Evolutionary conservation across 1,140 invertebrate species (phyloP), one percentile per base, ranked within the genome.

Genomic region (Trachelipus rathkii): DNA sequence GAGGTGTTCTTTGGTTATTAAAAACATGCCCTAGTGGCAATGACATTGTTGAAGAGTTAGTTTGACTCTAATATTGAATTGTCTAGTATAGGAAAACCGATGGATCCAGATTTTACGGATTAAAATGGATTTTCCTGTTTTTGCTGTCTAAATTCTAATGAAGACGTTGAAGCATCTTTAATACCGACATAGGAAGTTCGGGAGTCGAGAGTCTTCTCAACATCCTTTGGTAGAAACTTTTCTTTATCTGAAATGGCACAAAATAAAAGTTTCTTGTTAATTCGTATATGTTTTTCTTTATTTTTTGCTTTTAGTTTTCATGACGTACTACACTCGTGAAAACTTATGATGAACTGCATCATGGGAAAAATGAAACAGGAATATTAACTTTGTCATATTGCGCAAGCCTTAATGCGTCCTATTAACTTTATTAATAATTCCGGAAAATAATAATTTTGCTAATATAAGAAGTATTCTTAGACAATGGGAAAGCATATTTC

Each of bases 201-300:
- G 23, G 46, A 10, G n/a, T 78, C 11, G 79, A 80, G 33, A 19
- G 70, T 67, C 84, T 94, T n/a, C 84, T 94, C 2, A 91, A 89
- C 93, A 94, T 85, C 92, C 93, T 0, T 84, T 93, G 0, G 88
- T 94, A 7, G 90, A 91, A 0, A 93, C 91, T 79, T 93, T 93
- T 82, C 82, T 94, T 0, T 90, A 91, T 82, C 85, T 94, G 10
- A 94, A 94, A 84, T 94, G 92, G 92, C 88, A 90, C 82, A 86
- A 89, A 73, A 90, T 94, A 76, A 89, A 90, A 53, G 87, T 88
- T 23, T 86, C 92, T 13, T 91, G 92, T 81, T 91, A 89, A n/a
- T n/a, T n/a, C 74, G 84, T 88, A 0, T 93, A 93, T 84, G 89
- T 93, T 23, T 82, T 88, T 0, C 88, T 93, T 79, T 93, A 93